phyloP scores from a whole-genome alignment of 1,140 invertebrate species.

The Eriosoma lanigerum region DNA sequence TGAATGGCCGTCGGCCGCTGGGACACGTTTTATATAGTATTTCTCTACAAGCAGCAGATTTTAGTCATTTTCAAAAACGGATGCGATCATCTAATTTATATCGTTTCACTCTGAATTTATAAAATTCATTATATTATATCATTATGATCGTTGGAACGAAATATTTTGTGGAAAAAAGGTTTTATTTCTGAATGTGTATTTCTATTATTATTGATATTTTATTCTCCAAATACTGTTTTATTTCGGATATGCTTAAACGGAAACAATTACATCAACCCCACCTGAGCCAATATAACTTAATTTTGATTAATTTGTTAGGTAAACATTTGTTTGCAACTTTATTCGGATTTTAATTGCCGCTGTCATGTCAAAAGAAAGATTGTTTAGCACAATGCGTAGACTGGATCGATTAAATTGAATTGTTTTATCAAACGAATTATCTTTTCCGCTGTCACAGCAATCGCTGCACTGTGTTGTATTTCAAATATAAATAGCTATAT shows the following conservation, averaged over 20 bases:
- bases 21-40: neutral
- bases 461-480: neutral
- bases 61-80: no score
- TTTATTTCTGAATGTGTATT: no score
- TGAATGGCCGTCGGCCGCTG: neutral
- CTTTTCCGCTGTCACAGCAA: neutral
- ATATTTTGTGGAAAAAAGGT: no score
- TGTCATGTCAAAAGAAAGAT: neutral
- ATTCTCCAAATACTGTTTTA: no score
- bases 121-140: no score
- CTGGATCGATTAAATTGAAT: neutral
- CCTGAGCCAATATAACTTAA: neutral
- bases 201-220: no score
- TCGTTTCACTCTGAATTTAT: no score
- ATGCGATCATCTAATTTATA: no score
- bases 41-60: no score
- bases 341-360: neutral
- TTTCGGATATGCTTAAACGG: no score
- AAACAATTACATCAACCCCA: no score
- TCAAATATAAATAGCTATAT: neutral
- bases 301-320: neutral
- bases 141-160: no score
- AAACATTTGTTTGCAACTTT: neutral
- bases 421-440: slow-evolving; percentile 23
- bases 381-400: neutral